Evolutionary conservation across 2,113 vertebrate genomes (phyloP).

Genomic region (Dasyprocta punctata): DNA sequence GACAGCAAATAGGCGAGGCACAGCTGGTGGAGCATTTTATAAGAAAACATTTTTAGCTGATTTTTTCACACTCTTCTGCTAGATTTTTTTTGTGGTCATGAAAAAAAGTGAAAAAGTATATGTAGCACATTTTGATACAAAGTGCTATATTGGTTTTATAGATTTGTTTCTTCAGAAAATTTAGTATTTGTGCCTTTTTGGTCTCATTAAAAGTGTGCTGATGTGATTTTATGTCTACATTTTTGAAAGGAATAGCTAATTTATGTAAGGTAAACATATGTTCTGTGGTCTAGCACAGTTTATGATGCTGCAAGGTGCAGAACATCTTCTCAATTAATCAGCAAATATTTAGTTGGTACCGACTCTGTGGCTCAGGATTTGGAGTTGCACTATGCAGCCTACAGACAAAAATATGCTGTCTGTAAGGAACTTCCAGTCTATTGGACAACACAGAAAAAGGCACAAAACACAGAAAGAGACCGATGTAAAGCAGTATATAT

Average conservation of each 20-base stretch:
- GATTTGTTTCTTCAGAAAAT: background rate
- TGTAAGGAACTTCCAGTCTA: background rate
- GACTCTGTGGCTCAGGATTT: background rate
- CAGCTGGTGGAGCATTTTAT: background rate
- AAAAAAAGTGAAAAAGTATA: slow-evolving; percentile 20
- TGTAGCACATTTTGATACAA: slow-evolving; percentile 41
- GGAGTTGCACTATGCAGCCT: background rate
- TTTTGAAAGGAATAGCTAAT: background rate
- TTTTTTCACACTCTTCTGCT: background rate
- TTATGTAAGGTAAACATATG: background rate
- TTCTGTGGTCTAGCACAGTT: background rate
- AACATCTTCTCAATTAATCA: background rate
- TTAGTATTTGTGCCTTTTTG: background rate
- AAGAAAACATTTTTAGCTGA: slow-evolving; percentile 31
- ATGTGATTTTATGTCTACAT: background rate
- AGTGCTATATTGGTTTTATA: background rate
- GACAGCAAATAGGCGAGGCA: background rate
- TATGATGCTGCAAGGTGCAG: background rate
- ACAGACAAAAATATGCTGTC: background rate
- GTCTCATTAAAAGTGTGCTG: background rate
- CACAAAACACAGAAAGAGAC: background rate
- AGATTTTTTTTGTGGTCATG: background rate
- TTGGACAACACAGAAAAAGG: background rate
- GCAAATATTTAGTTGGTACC: background rate
- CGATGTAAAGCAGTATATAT: background rate